phyloP scores from a whole-genome alignment of 2,797 vertebrate species.

The Urocyon cinereoargenteus region DNA sequence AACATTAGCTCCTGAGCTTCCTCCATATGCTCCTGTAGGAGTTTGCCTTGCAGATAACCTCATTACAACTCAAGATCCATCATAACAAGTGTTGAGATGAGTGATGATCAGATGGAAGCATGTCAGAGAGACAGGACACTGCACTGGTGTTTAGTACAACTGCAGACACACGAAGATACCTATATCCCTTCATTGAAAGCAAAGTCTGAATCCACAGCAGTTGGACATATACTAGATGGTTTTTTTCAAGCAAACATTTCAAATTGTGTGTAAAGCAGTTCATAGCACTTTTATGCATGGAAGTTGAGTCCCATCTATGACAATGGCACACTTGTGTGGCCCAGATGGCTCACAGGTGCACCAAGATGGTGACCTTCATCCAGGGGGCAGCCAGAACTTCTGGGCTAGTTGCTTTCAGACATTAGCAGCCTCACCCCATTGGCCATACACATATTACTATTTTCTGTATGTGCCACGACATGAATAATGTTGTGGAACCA shows the following conservation, averaged over 20 bases:
- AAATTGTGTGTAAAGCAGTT: neutral
- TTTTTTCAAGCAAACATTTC: constrained; percentile 24
- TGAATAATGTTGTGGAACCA: neutral
- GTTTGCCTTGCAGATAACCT: constrained; percentile 42
- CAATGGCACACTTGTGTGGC: neutral
- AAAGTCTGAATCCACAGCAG: neutral
- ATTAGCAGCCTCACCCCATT: neutral
- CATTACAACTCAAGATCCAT: constrained; percentile 48
- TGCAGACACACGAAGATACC: neutral
- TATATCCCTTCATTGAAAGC: neutral
- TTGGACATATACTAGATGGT: neutral
- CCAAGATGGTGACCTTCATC: neutral
- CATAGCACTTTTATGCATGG: neutral
- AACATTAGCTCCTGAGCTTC: constrained; percentile 10
- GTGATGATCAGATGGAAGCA: neutral
- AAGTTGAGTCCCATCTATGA: neutral
- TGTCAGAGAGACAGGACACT: neutral
- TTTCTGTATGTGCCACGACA: neutral
- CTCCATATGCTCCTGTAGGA: constrained; percentile 46
- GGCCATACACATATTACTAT: neutral
- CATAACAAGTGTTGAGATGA: neutral
- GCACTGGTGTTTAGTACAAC: neutral
- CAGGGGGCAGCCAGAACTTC: neutral
- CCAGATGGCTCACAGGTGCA: neutral
- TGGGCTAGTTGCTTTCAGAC: neutral